Percentiles rank a stretch among this genome's conserved stretches.
Conservation (phyloP, 2,888 invertebrate genomes). For the Dynastes tityus region DNA sequence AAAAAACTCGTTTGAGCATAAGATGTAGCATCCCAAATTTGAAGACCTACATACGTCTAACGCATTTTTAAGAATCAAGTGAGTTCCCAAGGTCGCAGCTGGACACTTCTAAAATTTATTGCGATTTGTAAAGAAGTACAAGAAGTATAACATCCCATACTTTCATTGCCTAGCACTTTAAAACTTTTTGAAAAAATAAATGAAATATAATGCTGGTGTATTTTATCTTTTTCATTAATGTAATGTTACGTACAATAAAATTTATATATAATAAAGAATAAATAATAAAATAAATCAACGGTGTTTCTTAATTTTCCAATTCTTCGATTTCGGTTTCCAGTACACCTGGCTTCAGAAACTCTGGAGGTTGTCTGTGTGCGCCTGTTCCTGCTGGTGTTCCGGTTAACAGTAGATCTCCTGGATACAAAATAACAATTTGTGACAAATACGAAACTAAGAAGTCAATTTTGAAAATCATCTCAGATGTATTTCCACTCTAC, state of each 20-base stretch:
- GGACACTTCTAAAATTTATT: no score
- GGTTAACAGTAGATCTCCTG: constrained; percentile 89
- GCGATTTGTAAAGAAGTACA: no score
- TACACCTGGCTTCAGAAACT: constrained; percentile 84
- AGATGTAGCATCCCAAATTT: no score
- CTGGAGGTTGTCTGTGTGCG: constrained; percentile 82
- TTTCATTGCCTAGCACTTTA: no score
- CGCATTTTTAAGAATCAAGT: no score
- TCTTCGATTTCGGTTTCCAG: constrained; percentile 83
- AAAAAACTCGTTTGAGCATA: no score
- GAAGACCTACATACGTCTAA: no score
- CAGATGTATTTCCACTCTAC: constrained; percentile 85
- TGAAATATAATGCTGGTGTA: no score
- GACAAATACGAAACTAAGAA: constrained; percentile 84
- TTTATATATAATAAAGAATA: constrained; percentile 39
- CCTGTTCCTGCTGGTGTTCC: constrained; percentile 88
- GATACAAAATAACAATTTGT: constrained; percentile 88
- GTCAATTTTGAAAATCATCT: constrained; percentile 86
- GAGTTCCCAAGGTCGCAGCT: no score
- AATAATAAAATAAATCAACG: constrained; percentile 68
- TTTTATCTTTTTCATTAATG: constrained; percentile 39
- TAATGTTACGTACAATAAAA: constrained; percentile 46
- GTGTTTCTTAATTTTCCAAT: constrained; percentile 79
- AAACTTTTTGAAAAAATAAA: no score
- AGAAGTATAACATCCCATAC: no score